These are phyloP conservation scores for Pandion haliaetus DNA, from an alignment of 2,113 vertebrate genomes.

Conservation along the genomic window DNA sequence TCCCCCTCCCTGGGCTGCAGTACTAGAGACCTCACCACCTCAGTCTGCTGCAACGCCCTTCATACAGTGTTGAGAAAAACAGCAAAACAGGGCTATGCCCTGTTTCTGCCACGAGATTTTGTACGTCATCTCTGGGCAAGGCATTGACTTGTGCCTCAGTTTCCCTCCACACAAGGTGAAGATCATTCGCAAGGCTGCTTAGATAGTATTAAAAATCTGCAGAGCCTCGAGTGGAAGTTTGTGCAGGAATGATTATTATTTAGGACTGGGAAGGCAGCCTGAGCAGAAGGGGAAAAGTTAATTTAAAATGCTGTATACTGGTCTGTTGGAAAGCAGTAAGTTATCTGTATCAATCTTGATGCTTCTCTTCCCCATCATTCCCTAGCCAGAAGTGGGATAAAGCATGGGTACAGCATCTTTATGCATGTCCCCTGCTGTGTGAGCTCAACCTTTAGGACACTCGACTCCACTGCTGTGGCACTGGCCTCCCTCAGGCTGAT, in stretches of 20 bases:
- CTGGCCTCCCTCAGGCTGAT: neutral
- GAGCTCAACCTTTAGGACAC: neutral
- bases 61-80: neutral
- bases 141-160: neutral
- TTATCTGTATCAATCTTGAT: accelerated
- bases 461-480: accelerated
- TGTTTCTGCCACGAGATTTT: neutral
- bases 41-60: accelerated
- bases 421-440: accelerated
- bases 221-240: neutral
- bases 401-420: neutral
- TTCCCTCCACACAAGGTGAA: neutral
- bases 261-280: neutral
- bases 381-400: neutral
- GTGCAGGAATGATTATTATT: neutral
- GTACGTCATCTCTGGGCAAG: neutral
- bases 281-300: neutral
- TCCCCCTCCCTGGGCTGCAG: neutral
- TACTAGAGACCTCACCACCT: neutral
- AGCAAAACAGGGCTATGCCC: neutral
- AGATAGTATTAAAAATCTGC: neutral
- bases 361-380: neutral
- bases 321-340: neutral
- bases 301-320: neutral
- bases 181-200: neutral